Percentiles rank a stretch among this genome's conserved stretches.
Evolutionary conservation across 2,113 vertebrate genomes (phyloP).

Genomic region (Hiodon alosoides): DNA sequence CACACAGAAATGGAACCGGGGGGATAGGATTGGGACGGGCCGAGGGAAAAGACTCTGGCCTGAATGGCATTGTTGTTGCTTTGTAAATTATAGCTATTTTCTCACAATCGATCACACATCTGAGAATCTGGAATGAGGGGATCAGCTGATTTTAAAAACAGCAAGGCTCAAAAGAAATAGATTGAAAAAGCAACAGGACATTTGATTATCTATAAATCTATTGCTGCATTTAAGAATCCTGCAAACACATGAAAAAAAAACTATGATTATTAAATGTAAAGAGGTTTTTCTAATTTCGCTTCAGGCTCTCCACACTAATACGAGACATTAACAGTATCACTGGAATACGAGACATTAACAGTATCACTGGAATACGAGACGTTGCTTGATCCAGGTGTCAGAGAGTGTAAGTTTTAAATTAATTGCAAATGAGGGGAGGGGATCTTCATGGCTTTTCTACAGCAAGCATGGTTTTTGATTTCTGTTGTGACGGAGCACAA

Average conservation of each 20-base stretch:
- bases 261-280: too few species aligned
- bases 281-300: too few species aligned
- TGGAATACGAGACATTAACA: not conserved
- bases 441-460: not conserved
- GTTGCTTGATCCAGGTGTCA: not conserved
- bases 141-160: too few species aligned
- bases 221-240: too few species aligned
- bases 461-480: constrained; percentile 15
- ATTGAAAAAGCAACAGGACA: too few species aligned
- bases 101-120: constrained; percentile 23
- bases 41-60: too few species aligned
- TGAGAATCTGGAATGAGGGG: not conserved
- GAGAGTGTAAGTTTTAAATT: not conserved
- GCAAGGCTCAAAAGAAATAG: too few species aligned
- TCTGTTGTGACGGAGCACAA: not conserved
- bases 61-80: too few species aligned
- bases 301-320: too few species aligned
- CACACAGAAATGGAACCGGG: not conserved
- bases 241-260: too few species aligned
- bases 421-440: not conserved
- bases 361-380: not conserved
- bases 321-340: not conserved
- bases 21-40: not conserved
- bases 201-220: too few species aligned
- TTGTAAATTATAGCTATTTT: not conserved